Evolutionary conservation across 1,140 invertebrate species (phyloP), one percentile per base, ranked within the genome.

Genomic region (Eupeodes corollae): DNA sequence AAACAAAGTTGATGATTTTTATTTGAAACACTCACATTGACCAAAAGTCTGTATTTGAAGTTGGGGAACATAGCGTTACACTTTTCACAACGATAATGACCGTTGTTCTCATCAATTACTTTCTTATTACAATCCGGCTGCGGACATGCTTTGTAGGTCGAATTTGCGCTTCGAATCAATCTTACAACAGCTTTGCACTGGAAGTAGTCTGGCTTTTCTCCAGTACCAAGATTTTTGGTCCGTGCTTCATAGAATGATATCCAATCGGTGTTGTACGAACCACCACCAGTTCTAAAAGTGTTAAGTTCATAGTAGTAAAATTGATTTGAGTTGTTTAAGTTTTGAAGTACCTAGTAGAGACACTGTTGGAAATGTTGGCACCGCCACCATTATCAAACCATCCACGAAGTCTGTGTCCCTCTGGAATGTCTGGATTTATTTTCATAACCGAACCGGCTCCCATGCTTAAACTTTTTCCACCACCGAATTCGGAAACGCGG

Each of bases 41-140:
- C 66, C 40, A 98, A 74, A 49, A 96, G 68, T 39, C 92, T 76
- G 71, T 90, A 93, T 56, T 88, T 90, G 62, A 83, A 98, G 54
- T 86, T 84, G 0, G 83, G 80, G 63, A 78, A 89, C 49, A 90
- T 86, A 40, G 79, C 74, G 52, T 84, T 78, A 67, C 95, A 99
- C 68, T 97, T 97, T 67, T 98, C 95, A 68, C 96, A 99, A 50
- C 90, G 76, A 64, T 82, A 98, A 54, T 83, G 74, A 8, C 86
- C 88, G 66, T 92, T 91, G 39, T 84, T 79, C 42, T 67, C 61
- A 71, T 97, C 92, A 21, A 94, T 71, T 1, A 91, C 78, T 70
- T 98, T 98, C 62, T 97, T 98, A 58, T 95, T 94, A 67, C 93
- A 98, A 35, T 79, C 76, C 11, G 83, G 76, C 46, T 76, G 74